phyloP scores from a whole-genome alignment of 2,113 vertebrate genomes.

The Alethe castanea region DNA sequence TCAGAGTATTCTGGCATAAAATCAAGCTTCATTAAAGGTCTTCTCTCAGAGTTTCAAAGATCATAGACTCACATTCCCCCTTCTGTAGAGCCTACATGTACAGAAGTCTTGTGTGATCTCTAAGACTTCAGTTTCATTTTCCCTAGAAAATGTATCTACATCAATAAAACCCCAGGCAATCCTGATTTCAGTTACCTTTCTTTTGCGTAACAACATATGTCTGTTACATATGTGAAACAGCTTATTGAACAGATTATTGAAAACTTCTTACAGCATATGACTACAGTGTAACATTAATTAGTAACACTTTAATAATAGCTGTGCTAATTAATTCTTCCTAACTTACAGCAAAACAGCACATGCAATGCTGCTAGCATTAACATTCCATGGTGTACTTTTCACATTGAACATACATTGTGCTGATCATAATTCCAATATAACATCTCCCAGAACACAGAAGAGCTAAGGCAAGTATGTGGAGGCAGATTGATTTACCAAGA shows the following conservation, averaged over 20 bases:
- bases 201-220: background rate
- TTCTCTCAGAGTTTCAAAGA: background rate
- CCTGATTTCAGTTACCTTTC: background rate
- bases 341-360: background rate
- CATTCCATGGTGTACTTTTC: background rate
- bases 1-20: background rate
- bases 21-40: background rate
- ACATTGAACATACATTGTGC: background rate
- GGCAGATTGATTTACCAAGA: background rate
- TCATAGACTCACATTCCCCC: background rate
- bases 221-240: background rate
- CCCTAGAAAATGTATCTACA: background rate
- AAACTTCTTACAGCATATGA: conserved; percentile 2
- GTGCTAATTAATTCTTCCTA: conserved; percentile 37
- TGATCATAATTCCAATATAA: background rate
- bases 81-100: background rate
- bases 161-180: background rate
- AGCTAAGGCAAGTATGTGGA: background rate
- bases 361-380: background rate
- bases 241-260: background rate
- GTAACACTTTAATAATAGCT: background rate
- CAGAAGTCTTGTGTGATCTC: background rate
- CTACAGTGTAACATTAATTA: conserved; percentile 13
- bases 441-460: background rate
- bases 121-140: background rate